Conservation (phyloP, 1,140 invertebrate species). For the Calliopsis andreniformis region DNA sequence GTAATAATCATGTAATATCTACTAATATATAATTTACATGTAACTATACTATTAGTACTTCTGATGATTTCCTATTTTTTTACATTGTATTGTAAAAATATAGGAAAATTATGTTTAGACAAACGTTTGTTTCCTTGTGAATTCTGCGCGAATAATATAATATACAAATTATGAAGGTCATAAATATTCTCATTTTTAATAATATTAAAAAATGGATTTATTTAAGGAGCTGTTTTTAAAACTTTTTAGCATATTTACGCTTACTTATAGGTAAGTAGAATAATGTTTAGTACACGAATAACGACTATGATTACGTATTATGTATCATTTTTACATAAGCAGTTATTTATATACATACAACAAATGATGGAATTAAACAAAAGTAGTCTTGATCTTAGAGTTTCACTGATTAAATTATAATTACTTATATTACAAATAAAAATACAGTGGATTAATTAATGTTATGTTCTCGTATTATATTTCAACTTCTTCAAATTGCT, state of each 20-base stretch:
- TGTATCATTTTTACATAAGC: slow-evolving; percentile 30
- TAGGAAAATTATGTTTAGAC: slow-evolving; percentile 17
- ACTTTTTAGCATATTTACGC: slow-evolving; percentile 4
- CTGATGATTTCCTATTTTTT: slow-evolving; percentile 26
- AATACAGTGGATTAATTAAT: slow-evolving; percentile 1
- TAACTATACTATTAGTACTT: not conserved
- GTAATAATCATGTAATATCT: slow-evolving; percentile 36
- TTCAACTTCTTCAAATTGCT: not conserved
- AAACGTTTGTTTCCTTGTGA: not conserved
- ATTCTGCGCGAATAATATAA: slow-evolving; percentile 15
- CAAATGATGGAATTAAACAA: not conserved
- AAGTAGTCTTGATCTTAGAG: not conserved
- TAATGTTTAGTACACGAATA: not conserved
- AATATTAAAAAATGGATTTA: not conserved
- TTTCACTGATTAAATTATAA: slow-evolving; percentile 19
- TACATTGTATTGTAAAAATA: not conserved
- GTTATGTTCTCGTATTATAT: not conserved
- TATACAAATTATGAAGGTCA: not conserved
- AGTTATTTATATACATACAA: slow-evolving; percentile 5
- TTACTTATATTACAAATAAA: slow-evolving; percentile 33
- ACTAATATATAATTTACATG: slow-evolving; percentile 55
- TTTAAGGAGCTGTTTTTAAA: not conserved
- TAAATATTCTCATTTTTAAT: slow-evolving; percentile 19
- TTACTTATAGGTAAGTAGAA: slow-evolving; percentile 13
- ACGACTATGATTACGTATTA: slow-evolving; percentile 1